A percentile compares a stretch with the other conserved stretches of the same genome.
Conservation (phyloP, 2,888 invertebrate genomes). For the Drosophila fungiperda region DNA sequence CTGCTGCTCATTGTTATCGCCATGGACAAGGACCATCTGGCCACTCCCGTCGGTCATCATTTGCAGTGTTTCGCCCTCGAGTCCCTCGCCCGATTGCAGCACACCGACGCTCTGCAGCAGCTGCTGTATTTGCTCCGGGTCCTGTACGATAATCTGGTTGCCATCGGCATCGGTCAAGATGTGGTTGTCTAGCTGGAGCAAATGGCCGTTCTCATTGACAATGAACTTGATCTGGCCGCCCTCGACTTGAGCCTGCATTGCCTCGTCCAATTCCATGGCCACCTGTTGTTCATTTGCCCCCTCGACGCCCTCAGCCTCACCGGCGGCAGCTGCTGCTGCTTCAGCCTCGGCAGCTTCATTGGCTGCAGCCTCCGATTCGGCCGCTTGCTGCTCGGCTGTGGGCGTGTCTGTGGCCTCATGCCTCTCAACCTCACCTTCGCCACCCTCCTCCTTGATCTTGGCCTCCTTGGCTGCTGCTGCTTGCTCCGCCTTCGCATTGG, state of each 20-base stretch:
- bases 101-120: slow-evolving; percentile 85
- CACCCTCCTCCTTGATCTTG: slow-evolving; percentile 31
- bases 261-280: slow-evolving; percentile 85
- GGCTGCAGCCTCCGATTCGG: slow-evolving; percentile 53
- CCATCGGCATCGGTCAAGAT: slow-evolving; percentile 85
- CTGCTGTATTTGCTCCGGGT: slow-evolving; percentile 85
- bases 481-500: slow-evolving; percentile 43
- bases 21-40: slow-evolving; percentile 85
- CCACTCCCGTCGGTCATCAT: slow-evolving; percentile 85
- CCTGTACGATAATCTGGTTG: slow-evolving; percentile 85
- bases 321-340: slow-evolving; percentile 50
- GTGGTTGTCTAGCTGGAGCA: slow-evolving; percentile 85
- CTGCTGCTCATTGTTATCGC: slow-evolving; percentile 85
- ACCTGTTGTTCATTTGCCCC: slow-evolving; percentile 80
- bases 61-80: slow-evolving; percentile 85
- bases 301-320: slow-evolving; percentile 56
- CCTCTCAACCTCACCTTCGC: slow-evolving; percentile 41
- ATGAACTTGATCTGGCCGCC: slow-evolving; percentile 85
- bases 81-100: slow-evolving; percentile 84
- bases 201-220: slow-evolving; percentile 85
- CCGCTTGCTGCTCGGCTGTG: slow-evolving; percentile 54
- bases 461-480: slow-evolving; percentile 41
- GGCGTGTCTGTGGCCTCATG: slow-evolving; percentile 45
- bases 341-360: slow-evolving; percentile 61
- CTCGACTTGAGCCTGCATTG: slow-evolving; percentile 85